Conservation (phyloP, 2,113 vertebrate species). For the Nesoenas mayeri region DNA sequence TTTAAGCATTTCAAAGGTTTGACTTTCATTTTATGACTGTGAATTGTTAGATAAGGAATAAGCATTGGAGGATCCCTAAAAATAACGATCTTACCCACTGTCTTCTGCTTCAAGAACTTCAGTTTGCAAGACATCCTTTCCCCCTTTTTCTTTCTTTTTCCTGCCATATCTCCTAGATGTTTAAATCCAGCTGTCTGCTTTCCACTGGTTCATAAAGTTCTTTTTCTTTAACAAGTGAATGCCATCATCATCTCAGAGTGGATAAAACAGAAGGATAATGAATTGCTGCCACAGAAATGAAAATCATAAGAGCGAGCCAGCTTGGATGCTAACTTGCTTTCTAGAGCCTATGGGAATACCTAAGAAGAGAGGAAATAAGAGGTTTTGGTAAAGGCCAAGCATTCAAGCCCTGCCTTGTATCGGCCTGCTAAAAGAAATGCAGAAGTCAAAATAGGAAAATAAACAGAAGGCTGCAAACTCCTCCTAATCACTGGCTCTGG, state of each 20-base stretch:
- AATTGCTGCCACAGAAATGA: neutral
- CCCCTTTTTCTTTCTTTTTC: neutral
- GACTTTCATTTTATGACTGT: neutral
- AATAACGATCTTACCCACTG: neutral
- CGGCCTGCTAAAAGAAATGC: neutral
- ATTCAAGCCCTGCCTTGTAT: neutral
- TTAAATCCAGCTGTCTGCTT: neutral
- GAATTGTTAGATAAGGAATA: neutral
- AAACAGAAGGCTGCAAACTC: neutral
- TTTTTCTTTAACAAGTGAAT: neutral
- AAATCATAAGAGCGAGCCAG: neutral
- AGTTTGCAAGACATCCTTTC: neutral
- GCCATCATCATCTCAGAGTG: neutral
- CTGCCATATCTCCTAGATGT: neutral
- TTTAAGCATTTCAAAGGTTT: neutral
- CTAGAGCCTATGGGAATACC: neutral
- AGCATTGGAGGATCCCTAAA: neutral
- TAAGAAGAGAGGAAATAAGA: fast-evolving
- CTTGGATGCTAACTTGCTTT: neutral
- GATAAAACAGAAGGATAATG: neutral
- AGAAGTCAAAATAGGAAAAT: neutral
- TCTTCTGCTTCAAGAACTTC: neutral
- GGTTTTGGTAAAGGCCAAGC: neutral
- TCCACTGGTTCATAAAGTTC: neutral
- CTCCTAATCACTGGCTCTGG: neutral